Percentiles rank a stretch among this genome's conserved stretches.
Conservation (phyloP, 1,140 invertebrate species). For the Pseudomyrmex dendroicus region DNA sequence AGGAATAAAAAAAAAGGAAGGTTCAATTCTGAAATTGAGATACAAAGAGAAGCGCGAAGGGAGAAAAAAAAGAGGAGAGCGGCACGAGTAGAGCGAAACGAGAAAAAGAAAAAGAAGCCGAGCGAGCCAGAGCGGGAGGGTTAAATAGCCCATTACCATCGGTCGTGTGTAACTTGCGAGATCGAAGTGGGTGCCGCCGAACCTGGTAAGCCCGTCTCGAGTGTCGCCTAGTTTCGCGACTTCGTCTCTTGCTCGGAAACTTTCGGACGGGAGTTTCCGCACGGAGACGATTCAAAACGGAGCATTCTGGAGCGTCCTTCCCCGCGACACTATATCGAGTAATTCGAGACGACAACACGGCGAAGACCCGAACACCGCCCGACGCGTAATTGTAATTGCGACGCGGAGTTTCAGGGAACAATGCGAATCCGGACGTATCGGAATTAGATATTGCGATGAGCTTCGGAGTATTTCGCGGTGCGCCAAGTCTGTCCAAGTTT, state of each 20-base stretch:
- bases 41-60: not conserved
- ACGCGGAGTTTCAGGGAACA: slow-evolving; percentile 48
- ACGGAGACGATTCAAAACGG: slow-evolving; percentile 37
- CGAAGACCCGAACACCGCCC: not conserved
- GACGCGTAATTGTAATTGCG: slow-evolving; percentile 48
- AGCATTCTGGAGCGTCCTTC: not conserved
- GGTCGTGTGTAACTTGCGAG: slow-evolving; percentile 71
- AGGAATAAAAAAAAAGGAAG: not conserved
- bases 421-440: slow-evolving; percentile 44
- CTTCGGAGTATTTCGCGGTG: slow-evolving; percentile 32
- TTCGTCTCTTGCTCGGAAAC: slow-evolving; percentile 58
- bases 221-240: slow-evolving; percentile 62
- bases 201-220: slow-evolving; percentile 43
- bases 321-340: slow-evolving; percentile 29
- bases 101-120: slow-evolving; percentile 49
- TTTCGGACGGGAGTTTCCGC: slow-evolving; percentile 30
- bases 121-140: slow-evolving; percentile 59
- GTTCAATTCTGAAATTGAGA: slow-evolving; percentile 13
- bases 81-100: not conserved
- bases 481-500: slow-evolving; percentile 51
- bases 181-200: slow-evolving; percentile 54
- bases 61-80: not conserved
- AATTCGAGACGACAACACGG: slow-evolving; percentile 40
- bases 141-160: slow-evolving; percentile 72
- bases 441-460: slow-evolving; percentile 57